Base-by-base conservation (phyloP, 1,140 invertebrate species). In the Lepidotrigona ventralis region DNA sequence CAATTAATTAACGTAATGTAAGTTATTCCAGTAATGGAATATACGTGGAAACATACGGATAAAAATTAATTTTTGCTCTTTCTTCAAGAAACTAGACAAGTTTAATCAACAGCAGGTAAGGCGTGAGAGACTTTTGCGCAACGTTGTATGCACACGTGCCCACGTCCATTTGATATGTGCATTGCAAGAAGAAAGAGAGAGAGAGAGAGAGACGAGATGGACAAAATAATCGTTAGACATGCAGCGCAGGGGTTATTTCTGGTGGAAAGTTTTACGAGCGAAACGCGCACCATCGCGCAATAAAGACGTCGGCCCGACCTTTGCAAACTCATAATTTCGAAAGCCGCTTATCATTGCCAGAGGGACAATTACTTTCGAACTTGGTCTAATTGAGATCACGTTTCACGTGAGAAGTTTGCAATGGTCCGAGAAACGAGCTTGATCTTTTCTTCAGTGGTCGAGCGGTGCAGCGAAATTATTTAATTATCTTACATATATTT, bases 181-280 rank as follows among this genome's bases (percentile, higher is more conserved):
- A 33, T 33, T 46, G 19, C 6, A 26, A 66, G 60, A 5, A 53
- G 66, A n/a, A 1, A 4, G 51, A 26, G 60, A 15, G 56, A n/a
- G 12, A 76, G 66, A 53, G 15, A 56, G 84, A 54, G 23, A 60
- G 23, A 39, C 21, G 15, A 6, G 2, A 29, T 8, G 1, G 12
- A 33, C 73, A 79, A 84, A 81, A 81, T 63, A 60, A 72, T 64
- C 68, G 73, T 51, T 85, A 79, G 39, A 63, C 86, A 78, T 71
- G 81, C 68, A 46, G 73, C 51, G 21, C 17, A 15, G 33, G 46
- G 33, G 73, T 85, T 73, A 79, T 81, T 81, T 73, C 81, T 51
- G 79, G 21, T 39, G 70, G 56, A 79, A 73, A 74, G 58, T 88
- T 88, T 88, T 82, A 85, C 79, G 87, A 87, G 66, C 39, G 64